A percentile compares a stretch with the other conserved stretches of the same genome.
These are phyloP conservation scores for Xestoiulus laeticollis DNA, from an alignment of 2,888 invertebrate species.

Conservation along the genomic window DNA sequence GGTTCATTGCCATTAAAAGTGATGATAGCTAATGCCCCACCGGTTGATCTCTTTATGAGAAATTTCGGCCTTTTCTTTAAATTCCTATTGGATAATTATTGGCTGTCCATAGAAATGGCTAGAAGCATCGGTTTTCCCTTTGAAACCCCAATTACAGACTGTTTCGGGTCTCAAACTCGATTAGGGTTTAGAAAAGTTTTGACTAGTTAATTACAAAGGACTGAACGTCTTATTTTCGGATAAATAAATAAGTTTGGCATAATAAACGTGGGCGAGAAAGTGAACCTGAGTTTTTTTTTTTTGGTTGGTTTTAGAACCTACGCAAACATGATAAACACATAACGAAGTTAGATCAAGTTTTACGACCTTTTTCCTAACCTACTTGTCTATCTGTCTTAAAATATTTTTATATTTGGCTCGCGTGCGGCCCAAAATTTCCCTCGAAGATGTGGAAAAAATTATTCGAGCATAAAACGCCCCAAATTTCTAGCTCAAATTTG, in stretches of 20 bases:
- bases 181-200: background rate
- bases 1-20: background rate
- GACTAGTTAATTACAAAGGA: background rate
- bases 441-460: background rate
- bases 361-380: slow-evolving; percentile 34
- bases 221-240: background rate
- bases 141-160: background rate
- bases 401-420: slow-evolving; percentile 28
- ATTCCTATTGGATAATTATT: background rate
- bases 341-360: background rate
- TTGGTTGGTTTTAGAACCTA: background rate
- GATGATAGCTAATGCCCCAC: background rate
- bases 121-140: background rate
- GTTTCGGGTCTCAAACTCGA: slow-evolving; percentile 4
- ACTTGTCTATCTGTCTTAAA: background rate
- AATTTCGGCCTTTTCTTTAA: background rate
- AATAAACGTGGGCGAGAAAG: slow-evolving; percentile 12
- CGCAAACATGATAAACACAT: background rate
- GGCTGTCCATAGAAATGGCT: background rate
- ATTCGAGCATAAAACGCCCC: background rate
- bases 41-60: background rate
- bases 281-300: background rate
- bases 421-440: background rate
- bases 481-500: background rate
- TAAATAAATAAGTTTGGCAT: slow-evolving; percentile 19